Evolutionary conservation across 2,888 invertebrate species (phyloP).

Genomic region (Acrobasis repandana): DNA sequence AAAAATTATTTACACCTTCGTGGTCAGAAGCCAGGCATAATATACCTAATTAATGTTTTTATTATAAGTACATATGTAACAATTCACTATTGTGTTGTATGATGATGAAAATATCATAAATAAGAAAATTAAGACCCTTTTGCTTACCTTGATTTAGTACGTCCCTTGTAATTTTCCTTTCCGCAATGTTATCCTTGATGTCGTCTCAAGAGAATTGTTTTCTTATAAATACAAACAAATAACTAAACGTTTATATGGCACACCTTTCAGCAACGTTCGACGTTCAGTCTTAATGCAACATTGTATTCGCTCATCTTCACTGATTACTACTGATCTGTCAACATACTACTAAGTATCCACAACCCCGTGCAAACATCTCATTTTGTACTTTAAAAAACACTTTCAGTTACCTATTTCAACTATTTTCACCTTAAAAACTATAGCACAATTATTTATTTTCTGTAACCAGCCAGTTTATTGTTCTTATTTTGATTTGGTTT

Average conservation of each 20-base stretch:
- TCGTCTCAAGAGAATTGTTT: not conserved
- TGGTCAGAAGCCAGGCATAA: no score
- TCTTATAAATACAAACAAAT: not conserved
- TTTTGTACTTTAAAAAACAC: conserved; percentile 5
- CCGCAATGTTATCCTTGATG: not conserved
- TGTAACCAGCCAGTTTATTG: not conserved
- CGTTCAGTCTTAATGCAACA: conserved; percentile 41
- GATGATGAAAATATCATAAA: no score
- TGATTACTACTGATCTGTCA: conserved; percentile 58
- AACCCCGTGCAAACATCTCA: conserved; percentile 19
- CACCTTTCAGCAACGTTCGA: conserved; percentile 31
- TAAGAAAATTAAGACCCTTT: no score
- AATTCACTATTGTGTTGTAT: no score
- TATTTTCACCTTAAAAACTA: not conserved
- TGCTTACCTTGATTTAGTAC: no score
- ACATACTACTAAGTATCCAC: conserved; percentile 42
- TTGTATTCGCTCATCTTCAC: conserved; percentile 53
- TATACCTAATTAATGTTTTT: no score
- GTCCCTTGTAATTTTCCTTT: not conserved
- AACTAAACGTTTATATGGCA: conserved; percentile 19
- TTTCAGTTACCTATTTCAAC: not conserved
- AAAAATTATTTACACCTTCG: no score
- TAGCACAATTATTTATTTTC: not conserved
- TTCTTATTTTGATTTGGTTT: conserved; percentile 40
- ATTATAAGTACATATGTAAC: no score